Evolutionary conservation across 2,113 vertebrate species (phyloP), one percentile per base, ranked within the genome.

Genomic region (Chrysochloris asiatica): DNA sequence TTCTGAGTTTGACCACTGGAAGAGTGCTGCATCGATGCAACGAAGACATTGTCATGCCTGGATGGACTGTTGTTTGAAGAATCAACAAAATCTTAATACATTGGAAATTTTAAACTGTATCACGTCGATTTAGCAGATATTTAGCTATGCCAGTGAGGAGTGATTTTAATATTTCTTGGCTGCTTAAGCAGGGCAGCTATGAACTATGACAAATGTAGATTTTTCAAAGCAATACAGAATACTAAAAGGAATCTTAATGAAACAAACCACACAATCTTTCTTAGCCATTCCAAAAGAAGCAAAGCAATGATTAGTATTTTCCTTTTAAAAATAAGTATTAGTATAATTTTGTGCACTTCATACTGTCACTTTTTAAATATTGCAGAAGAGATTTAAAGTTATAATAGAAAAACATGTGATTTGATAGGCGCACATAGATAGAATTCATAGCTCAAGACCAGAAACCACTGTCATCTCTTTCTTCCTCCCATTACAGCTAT

Each of bases 221-320:
- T 97, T 96, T 98, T 97, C 92, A 98, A 98, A 98, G 98, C 98
- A 98, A 98, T 98, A 98, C 97, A 96, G 89, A 98, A 96, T 72
- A 95, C 82, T 96, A 88, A 96, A 97, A 97, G 96, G 97, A 97
- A 97, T 82, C 88, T 97, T 96, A 96, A 83, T 52, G 91, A 90
- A 82, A 95, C n/a, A 91, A 97, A 96, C 38, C 38, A 95, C 22
- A 86, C 63, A 94, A 71, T 96, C 93, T 96, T 94, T 97, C 97
- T 96, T 97, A 97, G 95, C 92, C 97, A 95, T 95, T 97, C 93
- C 95, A 93, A 93, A 97, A 96, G 82, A 96, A 95, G 65, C 94
- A 96, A 97, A 97, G 95, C 92, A 94, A 96, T 96, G 96, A 95
- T 75, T 95, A 88, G 10, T 79, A 67, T 93, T 96, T 96, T 97